Percentiles rank a stretch among this genome's conserved stretches.
Conservation (phyloP, 1,140 invertebrate species). For the Hypsibius dujardini region DNA sequence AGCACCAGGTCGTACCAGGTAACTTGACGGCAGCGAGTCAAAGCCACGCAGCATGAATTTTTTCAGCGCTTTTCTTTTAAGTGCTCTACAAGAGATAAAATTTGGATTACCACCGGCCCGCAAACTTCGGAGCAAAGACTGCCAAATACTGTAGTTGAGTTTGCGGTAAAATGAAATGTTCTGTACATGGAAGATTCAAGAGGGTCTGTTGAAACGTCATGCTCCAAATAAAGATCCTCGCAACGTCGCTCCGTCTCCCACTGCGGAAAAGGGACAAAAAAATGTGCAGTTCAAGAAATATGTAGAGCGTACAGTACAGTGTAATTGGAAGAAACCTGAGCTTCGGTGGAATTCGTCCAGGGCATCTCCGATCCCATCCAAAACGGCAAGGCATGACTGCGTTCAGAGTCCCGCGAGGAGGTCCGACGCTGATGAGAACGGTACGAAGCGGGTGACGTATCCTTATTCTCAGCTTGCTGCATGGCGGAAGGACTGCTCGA, state of each 20-base stretch:
- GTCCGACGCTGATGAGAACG: no score
- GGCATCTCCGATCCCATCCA: constrained; percentile 4
- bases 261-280: not conserved
- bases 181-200: not conserved
- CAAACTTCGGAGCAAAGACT: not conserved
- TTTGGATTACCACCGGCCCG: not conserved
- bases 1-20: not conserved
- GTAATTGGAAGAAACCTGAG: not conserved
- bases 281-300: no score
- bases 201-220: not conserved
- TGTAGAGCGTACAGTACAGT: no score
- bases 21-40: not conserved
- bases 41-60: not conserved
- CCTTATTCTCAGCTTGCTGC: no score
- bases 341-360: not conserved
- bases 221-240: not conserved
- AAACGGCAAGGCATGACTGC: not conserved
- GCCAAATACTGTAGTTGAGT: no score
- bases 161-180: not conserved
- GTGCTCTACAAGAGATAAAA: not conserved
- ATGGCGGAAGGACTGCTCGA: no score
- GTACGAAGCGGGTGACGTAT: no score
- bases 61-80: not conserved
- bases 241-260: not conserved
- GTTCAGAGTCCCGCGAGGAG: not conserved